These are phyloP conservation scores for Umimayanthus kanabou DNA, from an alignment of 92 coral and sea anemone genomes.

Conservation along the genomic window DNA sequence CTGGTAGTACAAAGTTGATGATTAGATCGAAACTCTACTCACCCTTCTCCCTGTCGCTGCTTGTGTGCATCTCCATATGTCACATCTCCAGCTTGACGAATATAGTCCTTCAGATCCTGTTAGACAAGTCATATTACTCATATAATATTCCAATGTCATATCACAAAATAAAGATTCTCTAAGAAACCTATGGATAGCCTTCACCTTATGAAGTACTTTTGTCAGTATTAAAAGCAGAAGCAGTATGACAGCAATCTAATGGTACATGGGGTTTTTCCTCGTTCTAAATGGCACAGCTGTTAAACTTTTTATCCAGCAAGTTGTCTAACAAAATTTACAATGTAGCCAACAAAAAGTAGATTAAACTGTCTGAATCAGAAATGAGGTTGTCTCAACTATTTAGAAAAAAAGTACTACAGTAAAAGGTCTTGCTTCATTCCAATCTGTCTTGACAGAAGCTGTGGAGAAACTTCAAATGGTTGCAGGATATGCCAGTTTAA, in stretches of 20 bases:
- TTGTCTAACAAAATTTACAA: background rate
- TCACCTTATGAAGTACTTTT: background rate
- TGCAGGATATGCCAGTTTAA: conserved; percentile 29
- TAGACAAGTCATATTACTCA: conserved; percentile 35
- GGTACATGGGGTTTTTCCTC: background rate
- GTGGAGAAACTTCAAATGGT: conserved; percentile 35
- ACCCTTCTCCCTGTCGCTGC: conserved; percentile 96
- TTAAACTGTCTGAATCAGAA: background rate
- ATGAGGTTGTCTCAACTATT: conserved; percentile 2
- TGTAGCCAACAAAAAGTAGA: background rate
- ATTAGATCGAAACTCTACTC: conserved; percentile 4
- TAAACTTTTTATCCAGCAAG: background rate
- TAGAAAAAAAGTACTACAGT: conserved; percentile 7
- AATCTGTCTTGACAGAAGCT: conserved; percentile 26
- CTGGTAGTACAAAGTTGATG: background rate
- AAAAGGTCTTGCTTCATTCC: conserved; percentile 42
- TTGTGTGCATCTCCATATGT: conserved; percentile 99
- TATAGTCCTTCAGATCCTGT: conserved; percentile 96
- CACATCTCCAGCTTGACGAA: conserved; percentile 96
- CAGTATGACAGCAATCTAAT: background rate
- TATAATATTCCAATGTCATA: conserved; percentile 18
- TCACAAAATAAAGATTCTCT: background rate
- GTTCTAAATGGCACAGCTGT: background rate
- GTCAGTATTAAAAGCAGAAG: background rate
- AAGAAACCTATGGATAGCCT: background rate